Evolutionary conservation across 2,888 invertebrate genomes (phyloP), one percentile per base, ranked within the genome.

Genomic region (Scrobipalpa costella): DNA sequence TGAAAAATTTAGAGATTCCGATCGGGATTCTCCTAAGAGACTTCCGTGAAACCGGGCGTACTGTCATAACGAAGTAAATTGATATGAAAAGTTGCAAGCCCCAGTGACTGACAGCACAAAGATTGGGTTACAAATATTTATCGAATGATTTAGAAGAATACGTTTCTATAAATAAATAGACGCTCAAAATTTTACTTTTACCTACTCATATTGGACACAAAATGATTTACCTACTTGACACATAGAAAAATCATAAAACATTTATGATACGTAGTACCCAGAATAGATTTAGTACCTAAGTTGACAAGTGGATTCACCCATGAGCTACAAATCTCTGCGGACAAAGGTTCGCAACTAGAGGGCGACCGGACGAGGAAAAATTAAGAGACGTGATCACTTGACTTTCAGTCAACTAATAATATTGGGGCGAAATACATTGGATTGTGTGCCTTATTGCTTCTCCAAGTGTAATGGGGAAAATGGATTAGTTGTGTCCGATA

Each of bases 291-390:
- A 9, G 19, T 9, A 19, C 2, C 21, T 1, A 17, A 5, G 11
- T n/a, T 52, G 44, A 49, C 60, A 60, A 34, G 60, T 60, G 49
- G 49, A 47, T 49, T 34, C 47, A 47, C 60, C 60, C 40, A 40
- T 40, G 40, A 21, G 58, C 58, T 40, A 58, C 58, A 49, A 60
- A 60, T 60, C 60, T 60, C 60, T 7, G n/a, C 49, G 33, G 47
- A 60, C 47, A 60, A 60, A 60, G 60, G 49, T 27, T 15, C 60
- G 1, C 27, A 38, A 40, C 59, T 47, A 36, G 52, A 9, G 52
- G 44, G 44, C 7, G 15, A 0, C 15, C 36, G 44, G 44, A 59
- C n/a, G 33, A 44, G 60, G 60, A 34, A 49, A 60, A 60, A 60
- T 60, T 59, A 59, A 27, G 21, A 49, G 34, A 60, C 49, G 60